A percentile compares a stretch with the other conserved stretches of the same genome.
Conservation (phyloP, 2,888 invertebrate genomes). For the Dusona sp. region DNA sequence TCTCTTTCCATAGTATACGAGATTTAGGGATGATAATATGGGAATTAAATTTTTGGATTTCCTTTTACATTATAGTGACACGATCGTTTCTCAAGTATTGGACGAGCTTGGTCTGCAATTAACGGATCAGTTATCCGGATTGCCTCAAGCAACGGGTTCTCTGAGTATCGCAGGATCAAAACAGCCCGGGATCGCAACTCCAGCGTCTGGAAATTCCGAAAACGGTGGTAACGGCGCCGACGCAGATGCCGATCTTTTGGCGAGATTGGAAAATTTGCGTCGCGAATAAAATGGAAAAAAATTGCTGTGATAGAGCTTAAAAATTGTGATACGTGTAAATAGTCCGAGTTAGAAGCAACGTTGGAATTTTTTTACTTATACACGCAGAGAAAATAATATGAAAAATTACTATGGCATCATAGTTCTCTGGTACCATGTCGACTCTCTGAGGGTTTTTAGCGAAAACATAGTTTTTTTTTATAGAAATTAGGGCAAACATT, state of each 20-base stretch:
- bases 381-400: too few relatives aligned
- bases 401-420: too few relatives aligned
- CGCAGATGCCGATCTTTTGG: conserved; percentile 90
- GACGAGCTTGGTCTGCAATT: conserved; percentile 99
- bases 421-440: too few relatives aligned
- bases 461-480: too few relatives aligned
- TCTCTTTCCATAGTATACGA: neutral
- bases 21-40: neutral
- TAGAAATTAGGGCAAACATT: too few relatives aligned
- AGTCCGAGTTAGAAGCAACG: neutral
- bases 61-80: conserved; percentile 90
- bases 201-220: conserved; percentile 84
- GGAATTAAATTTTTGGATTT: conserved; percentile 21
- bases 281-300: conserved; percentile 11
- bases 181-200: conserved; percentile 87
- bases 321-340: conserved; percentile 41
- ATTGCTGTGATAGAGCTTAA: neutral
- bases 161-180: conserved; percentile 87
- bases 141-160: conserved; percentile 90
- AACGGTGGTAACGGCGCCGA: conserved; percentile 87
- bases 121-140: conserved; percentile 95
- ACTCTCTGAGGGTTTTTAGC: too few relatives aligned
- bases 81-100: conserved; percentile 97
- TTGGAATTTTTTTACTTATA: conserved; percentile 19
- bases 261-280: conserved; percentile 38